Evolutionary conservation across 2,797 vertebrate species (phyloP).

Genomic region (Enteromius afrohamiltoni): DNA sequence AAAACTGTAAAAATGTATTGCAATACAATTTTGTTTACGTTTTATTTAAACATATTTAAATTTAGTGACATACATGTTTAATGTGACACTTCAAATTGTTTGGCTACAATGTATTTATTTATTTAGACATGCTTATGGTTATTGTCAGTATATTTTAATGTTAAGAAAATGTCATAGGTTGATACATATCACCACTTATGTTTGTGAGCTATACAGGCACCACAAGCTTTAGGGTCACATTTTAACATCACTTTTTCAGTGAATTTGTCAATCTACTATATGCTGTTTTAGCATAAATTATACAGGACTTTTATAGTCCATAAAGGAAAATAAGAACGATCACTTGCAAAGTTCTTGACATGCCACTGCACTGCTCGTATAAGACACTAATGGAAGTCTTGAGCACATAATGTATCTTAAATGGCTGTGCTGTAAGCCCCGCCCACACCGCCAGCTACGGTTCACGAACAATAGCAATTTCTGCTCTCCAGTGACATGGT

Average conservation of each 20-base stretch:
- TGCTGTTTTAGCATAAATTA: background rate
- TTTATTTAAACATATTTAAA: background rate
- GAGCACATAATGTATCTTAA: conserved; percentile 30
- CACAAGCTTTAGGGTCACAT: background rate
- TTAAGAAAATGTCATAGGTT: background rate
- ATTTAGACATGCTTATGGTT: background rate
- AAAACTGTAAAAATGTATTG: background rate
- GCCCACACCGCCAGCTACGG: conserved; percentile 13
- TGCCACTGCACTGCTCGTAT: background rate
- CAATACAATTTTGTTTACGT: background rate
- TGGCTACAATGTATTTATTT: background rate
- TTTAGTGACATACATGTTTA: background rate
- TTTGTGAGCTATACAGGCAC: background rate
- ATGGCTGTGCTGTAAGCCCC: conserved; percentile 37
- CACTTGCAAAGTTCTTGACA: background rate
- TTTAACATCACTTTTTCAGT: background rate
- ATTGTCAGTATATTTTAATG: background rate
- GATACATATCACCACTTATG: background rate
- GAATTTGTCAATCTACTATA: background rate
- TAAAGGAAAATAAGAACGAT: background rate
- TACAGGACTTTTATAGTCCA: background rate
- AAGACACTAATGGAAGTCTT: conserved; percentile 37
- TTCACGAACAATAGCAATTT: conserved; percentile 46
- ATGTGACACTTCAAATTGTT: background rate
- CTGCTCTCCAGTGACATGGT: conserved; percentile 39